These are phyloP conservation scores for Drosophila yakuba DNA, from an alignment of 1,140 invertebrate species.

Conservation along the genomic window DNA sequence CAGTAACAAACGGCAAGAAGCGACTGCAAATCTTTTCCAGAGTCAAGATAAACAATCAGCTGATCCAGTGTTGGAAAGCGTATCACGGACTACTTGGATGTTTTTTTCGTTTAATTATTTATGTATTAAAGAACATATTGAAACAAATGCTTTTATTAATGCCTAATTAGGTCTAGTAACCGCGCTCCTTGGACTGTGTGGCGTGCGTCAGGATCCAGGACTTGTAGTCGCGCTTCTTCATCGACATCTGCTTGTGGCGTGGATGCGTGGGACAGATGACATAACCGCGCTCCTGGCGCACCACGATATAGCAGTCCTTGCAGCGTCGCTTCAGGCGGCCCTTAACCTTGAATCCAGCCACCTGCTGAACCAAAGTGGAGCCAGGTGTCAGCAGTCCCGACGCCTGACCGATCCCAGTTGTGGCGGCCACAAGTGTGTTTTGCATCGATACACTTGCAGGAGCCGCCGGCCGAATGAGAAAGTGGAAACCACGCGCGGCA, in stretches of 20 bases:
- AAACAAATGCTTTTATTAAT: slow-evolving; percentile 22
- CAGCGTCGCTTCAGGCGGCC: slow-evolving; percentile 88
- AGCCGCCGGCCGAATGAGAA: slow-evolving; percentile 41
- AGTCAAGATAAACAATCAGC: slow-evolving; percentile 38
- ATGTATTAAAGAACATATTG: slow-evolving; percentile 7
- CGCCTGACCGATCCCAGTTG: background rate
- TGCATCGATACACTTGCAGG: slow-evolving; percentile 1
- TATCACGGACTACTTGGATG: background rate
- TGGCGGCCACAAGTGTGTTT: slow-evolving; percentile 16
- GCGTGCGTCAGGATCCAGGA: slow-evolving; percentile 91
- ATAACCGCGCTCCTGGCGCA: slow-evolving; percentile 88
- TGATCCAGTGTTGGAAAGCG: slow-evolving; percentile 25
- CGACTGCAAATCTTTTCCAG: slow-evolving; percentile 19
- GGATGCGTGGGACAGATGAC: slow-evolving; percentile 91
- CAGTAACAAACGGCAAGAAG: slow-evolving; percentile 14
- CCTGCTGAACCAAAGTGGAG: slow-evolving; percentile 61
- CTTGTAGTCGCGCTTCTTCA: slow-evolving; percentile 87
- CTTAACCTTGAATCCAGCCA: slow-evolving; percentile 85
- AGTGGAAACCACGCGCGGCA: slow-evolving; percentile 57
- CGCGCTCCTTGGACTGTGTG: slow-evolving; percentile 87
- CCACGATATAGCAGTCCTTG: slow-evolving; percentile 91
- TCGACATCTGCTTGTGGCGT: slow-evolving; percentile 92
- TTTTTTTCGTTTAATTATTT: slow-evolving; percentile 9
- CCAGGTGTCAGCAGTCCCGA: slow-evolving; percentile 49
- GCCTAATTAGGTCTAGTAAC: slow-evolving; percentile 85